Conservation (phyloP, 2,888 invertebrate genomes). For the Apodemia mormo region DNA sequence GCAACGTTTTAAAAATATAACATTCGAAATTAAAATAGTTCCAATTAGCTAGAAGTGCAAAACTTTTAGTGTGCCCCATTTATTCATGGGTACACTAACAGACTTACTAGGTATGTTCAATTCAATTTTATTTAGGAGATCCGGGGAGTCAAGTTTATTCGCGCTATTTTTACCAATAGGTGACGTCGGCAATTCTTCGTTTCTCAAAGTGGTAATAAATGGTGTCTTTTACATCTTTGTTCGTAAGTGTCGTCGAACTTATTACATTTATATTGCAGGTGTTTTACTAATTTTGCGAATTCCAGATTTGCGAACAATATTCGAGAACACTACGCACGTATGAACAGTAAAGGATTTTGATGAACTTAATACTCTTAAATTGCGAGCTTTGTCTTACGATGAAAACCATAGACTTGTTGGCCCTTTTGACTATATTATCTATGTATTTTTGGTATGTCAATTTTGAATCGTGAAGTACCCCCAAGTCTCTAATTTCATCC, state of each 20-base stretch:
- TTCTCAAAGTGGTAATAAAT: background rate
- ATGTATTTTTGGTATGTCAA: slow-evolving; percentile 20
- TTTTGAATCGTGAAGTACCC: slow-evolving; percentile 7
- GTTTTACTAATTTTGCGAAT: slow-evolving; percentile 10
- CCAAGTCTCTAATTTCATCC: background rate
- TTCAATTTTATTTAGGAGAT: too few relatives aligned
- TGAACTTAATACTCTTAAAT: slow-evolving; percentile 21
- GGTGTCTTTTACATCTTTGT: background rate
- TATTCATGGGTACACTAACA: too few relatives aligned
- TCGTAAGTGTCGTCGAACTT: background rate
- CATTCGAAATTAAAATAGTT: too few relatives aligned
- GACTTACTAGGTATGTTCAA: too few relatives aligned
- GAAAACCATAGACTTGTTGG: slow-evolving; percentile 19
- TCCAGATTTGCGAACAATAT: slow-evolving; percentile 25
- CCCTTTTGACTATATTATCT: slow-evolving; percentile 19
- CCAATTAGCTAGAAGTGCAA: too few relatives aligned
- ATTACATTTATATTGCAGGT: slow-evolving; percentile 10
- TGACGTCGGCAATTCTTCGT: background rate
- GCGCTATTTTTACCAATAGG: too few relatives aligned
- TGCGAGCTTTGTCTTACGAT: slow-evolving; percentile 21
- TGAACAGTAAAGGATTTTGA: slow-evolving; percentile 23
- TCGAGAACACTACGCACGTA: slow-evolving; percentile 27
- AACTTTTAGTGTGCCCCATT: too few relatives aligned
- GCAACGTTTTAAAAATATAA: too few relatives aligned
- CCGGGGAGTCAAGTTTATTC: too few relatives aligned